Conservation (phyloP, 2,888 invertebrate genomes). For the Baccha elongata region DNA sequence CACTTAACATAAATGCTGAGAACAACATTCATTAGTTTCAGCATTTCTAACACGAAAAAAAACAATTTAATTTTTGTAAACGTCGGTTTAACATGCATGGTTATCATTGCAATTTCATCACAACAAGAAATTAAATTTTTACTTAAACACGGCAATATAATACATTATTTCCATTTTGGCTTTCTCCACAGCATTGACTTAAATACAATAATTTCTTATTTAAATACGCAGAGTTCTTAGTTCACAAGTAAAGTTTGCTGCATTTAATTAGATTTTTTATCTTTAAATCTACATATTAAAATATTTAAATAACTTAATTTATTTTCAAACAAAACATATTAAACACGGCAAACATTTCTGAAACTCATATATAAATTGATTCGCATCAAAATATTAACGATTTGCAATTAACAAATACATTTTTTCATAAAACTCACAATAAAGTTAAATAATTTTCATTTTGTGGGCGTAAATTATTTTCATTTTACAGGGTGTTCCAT, state of each 20-base stretch:
- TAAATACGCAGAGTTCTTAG: constrained; percentile 21
- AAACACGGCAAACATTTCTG: constrained; percentile 4
- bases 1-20: too few relatives aligned
- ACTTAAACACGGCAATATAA: constrained; percentile 5
- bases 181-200: constrained; percentile 37
- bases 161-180: constrained; percentile 23
- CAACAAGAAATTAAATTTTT: background rate
- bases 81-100: background rate
- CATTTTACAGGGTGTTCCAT: background rate
- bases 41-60: too few relatives aligned
- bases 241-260: constrained; percentile 19
- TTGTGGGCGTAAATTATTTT: constrained; percentile 5
- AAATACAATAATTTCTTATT: background rate
- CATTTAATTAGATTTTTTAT: constrained; percentile 14
- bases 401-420: constrained; percentile 15
- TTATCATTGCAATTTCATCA: background rate
- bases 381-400: background rate
- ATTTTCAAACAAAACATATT: background rate
- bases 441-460: background rate
- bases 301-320: background rate
- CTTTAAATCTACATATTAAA: background rate
- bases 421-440: constrained; percentile 20
- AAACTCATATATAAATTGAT: constrained; percentile 7
- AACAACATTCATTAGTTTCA: too few relatives aligned
- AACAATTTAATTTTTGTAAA: too few relatives aligned